These are phyloP conservation scores for Gymnosoma rotundatum DNA, from an alignment of 2,888 invertebrate genomes.

Conservation along the genomic window DNA sequence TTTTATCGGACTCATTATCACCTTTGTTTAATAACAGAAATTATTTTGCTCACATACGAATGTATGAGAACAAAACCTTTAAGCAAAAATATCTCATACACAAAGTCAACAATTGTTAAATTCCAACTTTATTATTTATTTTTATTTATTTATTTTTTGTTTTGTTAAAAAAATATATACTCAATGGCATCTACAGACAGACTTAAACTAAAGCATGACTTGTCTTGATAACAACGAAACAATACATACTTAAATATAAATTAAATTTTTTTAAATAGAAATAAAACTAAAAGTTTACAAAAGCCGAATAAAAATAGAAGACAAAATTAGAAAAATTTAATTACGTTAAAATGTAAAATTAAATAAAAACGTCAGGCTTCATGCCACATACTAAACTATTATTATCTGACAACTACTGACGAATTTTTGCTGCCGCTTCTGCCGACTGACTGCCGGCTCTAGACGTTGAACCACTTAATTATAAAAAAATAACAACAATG, in stretches of 20 bases:
- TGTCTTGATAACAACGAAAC: constrained; percentile 60
- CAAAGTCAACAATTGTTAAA: constrained; percentile 47
- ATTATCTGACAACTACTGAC: constrained; percentile 9
- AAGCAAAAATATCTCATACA: constrained; percentile 49
- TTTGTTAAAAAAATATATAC: constrained; percentile 29
- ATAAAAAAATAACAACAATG: constrained; percentile 32
- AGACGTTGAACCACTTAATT: constrained; percentile 32
- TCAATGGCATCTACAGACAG: constrained; percentile 52
- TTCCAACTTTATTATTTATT: constrained; percentile 18
- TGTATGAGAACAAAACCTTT: constrained; percentile 56
- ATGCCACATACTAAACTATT: neutral
- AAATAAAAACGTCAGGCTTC: constrained; percentile 13
- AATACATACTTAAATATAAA: constrained; percentile 43
- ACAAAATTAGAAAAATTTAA: constrained; percentile 24
- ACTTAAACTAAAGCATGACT: constrained; percentile 63
- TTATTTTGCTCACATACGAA: neutral
- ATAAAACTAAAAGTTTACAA: constrained; percentile 16
- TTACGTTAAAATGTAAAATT: constrained; percentile 22
- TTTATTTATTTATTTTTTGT: constrained; percentile 29
- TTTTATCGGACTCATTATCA: constrained; percentile 15
- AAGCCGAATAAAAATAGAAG: constrained; percentile 15
- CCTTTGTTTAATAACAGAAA: constrained; percentile 29
- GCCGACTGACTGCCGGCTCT: neutral
- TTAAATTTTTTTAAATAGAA: constrained; percentile 34
- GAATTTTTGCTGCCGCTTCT: neutral